phyloP scores from a whole-genome alignment of 2,797 vertebrate species.

The Fratercula arctica region DNA sequence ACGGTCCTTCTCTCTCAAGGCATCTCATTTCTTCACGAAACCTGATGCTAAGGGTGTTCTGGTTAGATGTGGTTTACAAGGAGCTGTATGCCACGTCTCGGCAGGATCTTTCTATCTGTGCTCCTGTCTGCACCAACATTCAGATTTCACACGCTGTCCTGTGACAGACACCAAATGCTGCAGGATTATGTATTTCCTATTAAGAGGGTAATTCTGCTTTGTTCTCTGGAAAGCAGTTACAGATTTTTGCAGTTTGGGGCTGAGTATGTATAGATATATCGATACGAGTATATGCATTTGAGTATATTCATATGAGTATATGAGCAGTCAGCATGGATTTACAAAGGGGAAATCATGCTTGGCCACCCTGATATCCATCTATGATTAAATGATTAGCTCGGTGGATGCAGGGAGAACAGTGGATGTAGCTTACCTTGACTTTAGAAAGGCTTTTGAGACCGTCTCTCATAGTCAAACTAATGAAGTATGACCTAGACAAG shows the following conservation, averaged over 20 bases:
- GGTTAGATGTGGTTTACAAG: neutral
- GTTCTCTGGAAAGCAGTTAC: neutral
- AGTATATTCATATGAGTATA: neutral
- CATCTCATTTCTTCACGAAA: neutral
- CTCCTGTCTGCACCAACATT: neutral
- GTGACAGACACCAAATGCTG: neutral
- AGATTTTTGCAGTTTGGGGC: neutral
- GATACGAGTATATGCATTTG: neutral
- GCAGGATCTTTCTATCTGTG: neutral
- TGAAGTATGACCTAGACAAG: neutral
- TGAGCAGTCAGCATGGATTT: neutral
- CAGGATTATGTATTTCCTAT: neutral
- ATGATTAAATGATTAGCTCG: neutral
- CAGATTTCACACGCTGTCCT: neutral
- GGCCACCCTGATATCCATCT: neutral
- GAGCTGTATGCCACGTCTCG: neutral
- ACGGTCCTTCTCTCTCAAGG: neutral
- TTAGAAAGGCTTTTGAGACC: neutral
- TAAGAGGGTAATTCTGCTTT: neutral
- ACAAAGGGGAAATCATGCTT: neutral
- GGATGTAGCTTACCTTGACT: neutral
- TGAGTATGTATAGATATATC: neutral
- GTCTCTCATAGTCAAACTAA: neutral
- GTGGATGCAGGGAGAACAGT: neutral
- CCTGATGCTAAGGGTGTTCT: neutral